phyloP scores from a whole-genome alignment of 1,140 invertebrate genomes.

The Drosophila lacertosa region DNA sequence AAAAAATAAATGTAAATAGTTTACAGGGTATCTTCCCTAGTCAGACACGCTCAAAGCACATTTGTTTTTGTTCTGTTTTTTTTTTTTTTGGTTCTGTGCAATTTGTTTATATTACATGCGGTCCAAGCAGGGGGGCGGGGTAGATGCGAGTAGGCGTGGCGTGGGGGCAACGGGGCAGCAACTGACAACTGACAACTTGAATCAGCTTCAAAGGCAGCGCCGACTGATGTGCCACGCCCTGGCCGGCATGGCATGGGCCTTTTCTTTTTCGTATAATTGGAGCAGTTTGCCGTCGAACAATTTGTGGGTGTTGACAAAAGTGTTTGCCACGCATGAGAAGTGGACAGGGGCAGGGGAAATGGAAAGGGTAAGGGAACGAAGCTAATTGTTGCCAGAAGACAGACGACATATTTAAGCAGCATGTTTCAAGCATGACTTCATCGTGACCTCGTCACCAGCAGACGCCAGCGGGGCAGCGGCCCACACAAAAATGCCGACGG shows the following conservation, averaged over 20 bases:
- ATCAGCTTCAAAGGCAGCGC: constrained; percentile 74
- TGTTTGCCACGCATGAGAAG: constrained; percentile 26
- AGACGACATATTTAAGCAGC: constrained; percentile 25
- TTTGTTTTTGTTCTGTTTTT: constrained; percentile 35
- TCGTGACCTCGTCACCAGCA: constrained; percentile 68
- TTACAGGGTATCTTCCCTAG: not conserved
- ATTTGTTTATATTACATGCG: constrained; percentile 77
- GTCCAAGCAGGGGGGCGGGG: constrained; percentile 45
- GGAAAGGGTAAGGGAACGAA: constrained; percentile 33
- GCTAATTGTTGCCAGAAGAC: constrained; percentile 53
- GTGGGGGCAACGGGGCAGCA: constrained; percentile 25
- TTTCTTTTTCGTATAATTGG: constrained; percentile 64
- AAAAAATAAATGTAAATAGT: no score
- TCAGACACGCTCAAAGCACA: not conserved
- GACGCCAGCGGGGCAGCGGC: constrained; percentile 28
- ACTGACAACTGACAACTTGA: constrained; percentile 77
- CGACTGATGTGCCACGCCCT: constrained; percentile 72
- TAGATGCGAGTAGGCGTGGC: no score
- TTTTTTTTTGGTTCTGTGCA: constrained; percentile 63
- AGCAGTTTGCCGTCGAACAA: constrained; percentile 48
- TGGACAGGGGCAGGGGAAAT: not conserved
- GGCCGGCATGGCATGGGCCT: constrained; percentile 34
- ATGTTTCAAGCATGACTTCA: constrained; percentile 75
- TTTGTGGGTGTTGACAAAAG: constrained; percentile 74
- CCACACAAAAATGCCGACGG: constrained; percentile 12